These are phyloP conservation scores for Platycnemis pennipes DNA, from an alignment of 2,888 invertebrate species.

Conservation along the genomic window DNA sequence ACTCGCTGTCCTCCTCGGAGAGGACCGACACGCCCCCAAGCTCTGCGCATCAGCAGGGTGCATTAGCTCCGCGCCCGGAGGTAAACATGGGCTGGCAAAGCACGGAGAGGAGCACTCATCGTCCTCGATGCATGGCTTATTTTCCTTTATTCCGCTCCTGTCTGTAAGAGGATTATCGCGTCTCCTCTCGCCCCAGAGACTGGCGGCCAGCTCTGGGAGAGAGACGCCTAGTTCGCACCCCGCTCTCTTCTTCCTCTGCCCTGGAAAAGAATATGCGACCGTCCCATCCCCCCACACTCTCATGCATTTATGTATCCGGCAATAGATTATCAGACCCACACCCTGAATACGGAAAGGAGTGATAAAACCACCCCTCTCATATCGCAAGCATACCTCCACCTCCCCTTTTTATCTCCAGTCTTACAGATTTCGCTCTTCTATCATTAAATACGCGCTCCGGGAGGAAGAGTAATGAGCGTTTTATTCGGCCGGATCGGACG, in stretches of 20 bases:
- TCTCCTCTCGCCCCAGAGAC: neutral
- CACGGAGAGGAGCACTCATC: neutral
- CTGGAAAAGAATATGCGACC: neutral
- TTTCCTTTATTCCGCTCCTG: neutral
- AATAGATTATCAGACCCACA: conserved; percentile 54
- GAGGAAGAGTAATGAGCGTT: conserved; percentile 23
- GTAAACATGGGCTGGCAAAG: neutral
- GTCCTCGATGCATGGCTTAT: neutral
- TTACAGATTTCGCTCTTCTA: neutral
- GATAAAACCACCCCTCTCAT: neutral
- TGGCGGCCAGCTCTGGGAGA: too few species aligned
- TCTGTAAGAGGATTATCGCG: conserved; percentile 46
- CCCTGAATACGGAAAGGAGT: conserved; percentile 39
- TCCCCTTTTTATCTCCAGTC: conserved; percentile 21
- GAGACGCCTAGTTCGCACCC: neutral
- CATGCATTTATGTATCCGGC: conserved; percentile 61
- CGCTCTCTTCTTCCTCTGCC: neutral
- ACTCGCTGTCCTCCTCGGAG: too few species aligned
- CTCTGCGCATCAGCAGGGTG: too few species aligned
- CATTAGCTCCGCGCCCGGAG: neutral
- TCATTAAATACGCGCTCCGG: neutral
- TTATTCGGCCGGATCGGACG: conserved; percentile 13
- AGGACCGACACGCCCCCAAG: too few species aligned
- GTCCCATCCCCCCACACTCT: neutral
- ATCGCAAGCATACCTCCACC: neutral